Percentiles rank a stretch among this genome's conserved stretches.
Evolutionary conservation across 2,113 vertebrate genomes (phyloP).

Genomic region (Grus americana): DNA sequence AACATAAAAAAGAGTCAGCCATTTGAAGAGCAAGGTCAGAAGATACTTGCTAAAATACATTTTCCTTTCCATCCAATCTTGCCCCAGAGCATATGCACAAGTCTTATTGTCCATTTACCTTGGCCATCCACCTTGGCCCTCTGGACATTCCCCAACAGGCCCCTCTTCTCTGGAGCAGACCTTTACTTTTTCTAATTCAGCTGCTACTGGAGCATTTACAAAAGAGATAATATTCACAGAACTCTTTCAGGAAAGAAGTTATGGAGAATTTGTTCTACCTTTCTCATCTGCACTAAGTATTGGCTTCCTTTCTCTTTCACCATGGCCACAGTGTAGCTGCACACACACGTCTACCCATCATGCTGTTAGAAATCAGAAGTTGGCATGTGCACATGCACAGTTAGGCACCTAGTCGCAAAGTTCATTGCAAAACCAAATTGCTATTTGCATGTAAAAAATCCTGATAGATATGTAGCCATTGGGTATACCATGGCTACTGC

Average conservation of each 20-base stretch:
- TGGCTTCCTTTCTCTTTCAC: background rate
- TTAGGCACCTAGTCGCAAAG: background rate
- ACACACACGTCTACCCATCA: background rate
- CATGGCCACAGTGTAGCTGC: background rate
- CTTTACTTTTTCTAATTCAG: conserved; percentile 12
- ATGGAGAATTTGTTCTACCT: background rate
- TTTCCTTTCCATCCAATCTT: background rate
- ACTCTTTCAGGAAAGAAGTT: background rate
- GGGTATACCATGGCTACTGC: background rate
- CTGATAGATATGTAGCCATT: background rate
- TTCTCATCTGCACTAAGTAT: background rate
- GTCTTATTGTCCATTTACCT: background rate
- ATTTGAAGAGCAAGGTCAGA: background rate
- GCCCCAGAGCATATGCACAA: background rate
- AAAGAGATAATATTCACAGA: background rate
- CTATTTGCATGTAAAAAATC: background rate
- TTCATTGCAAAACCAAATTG: background rate
- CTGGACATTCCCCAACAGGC: background rate
- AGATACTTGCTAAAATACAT: background rate
- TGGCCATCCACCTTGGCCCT: background rate
- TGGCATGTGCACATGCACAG: background rate
- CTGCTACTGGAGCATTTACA: background rate
- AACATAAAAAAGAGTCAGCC: background rate
- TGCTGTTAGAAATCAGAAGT: background rate
- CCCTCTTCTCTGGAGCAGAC: background rate